These are phyloP conservation scores for Parus major DNA, from an alignment of 2,113 vertebrate genomes.

Conservation along the genomic window DNA sequence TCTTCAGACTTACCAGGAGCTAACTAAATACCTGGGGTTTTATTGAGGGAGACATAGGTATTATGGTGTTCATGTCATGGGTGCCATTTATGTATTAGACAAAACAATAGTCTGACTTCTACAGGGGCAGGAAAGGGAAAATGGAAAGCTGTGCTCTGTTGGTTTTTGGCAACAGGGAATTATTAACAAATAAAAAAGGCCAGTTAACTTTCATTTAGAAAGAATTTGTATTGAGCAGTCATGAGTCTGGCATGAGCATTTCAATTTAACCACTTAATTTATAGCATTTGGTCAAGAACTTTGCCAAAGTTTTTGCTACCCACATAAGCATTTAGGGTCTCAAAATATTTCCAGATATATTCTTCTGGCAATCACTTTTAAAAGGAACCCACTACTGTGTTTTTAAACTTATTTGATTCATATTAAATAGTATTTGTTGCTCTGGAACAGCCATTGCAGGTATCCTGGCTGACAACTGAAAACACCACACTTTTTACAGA, in stretches of 20 bases:
- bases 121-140: not conserved
- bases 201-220: not conserved
- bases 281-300: not conserved
- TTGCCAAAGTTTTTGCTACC: not conserved
- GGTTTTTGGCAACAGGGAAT: not conserved
- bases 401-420: not conserved
- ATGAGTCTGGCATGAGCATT: not conserved
- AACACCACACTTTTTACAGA: not conserved
- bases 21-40: not conserved
- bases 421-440: not conserved
- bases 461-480: not conserved
- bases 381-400: not conserved
- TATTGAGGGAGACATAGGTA: not conserved
- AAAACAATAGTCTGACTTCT: conserved; percentile 3
- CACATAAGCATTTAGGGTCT: not conserved
- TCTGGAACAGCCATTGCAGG: not conserved
- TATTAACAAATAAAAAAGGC: not conserved
- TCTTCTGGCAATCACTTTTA: not conserved
- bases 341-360: conserved; percentile 10
- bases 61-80: not conserved
- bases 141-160: not conserved
- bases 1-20: not conserved
- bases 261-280: not conserved
- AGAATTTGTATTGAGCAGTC: not conserved
- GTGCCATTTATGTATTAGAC: not conserved